phyloP scores from a whole-genome alignment of 2,113 vertebrate species.

The Hydrolagus affinis region DNA sequence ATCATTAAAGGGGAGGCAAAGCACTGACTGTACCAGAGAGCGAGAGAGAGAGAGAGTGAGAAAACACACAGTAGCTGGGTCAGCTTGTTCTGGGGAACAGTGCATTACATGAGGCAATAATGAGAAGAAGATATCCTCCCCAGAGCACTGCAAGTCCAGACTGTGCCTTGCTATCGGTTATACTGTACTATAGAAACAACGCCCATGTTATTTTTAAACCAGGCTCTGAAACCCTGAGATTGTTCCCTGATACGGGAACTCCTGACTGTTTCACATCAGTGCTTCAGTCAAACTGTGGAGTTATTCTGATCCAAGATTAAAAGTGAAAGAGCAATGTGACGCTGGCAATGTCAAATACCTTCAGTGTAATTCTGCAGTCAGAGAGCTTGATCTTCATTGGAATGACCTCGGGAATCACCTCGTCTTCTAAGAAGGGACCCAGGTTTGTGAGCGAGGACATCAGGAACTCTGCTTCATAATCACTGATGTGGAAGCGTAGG shows the following conservation, averaged over 20 bases:
- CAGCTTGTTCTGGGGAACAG: too few species aligned
- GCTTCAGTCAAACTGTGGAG: not conserved
- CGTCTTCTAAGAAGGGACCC: conserved; percentile 87
- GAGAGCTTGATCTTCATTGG: conserved; percentile 76
- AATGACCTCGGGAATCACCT: conserved; percentile 69
- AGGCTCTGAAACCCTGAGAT: too few species aligned
- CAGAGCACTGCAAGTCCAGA: too few species aligned
- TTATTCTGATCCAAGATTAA: not conserved
- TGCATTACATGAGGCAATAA: too few species aligned
- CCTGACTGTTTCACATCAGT: not conserved
- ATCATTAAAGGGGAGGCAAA: too few species aligned
- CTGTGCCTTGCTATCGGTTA: too few species aligned
- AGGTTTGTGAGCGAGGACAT: conserved; percentile 71
- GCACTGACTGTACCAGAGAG: too few species aligned
- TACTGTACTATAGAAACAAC: too few species aligned
- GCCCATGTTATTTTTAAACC: too few species aligned
- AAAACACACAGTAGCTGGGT: too few species aligned
- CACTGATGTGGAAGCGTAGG: conserved; percentile 59
- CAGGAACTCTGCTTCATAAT: conserved; percentile 62
- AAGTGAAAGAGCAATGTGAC: not conserved
- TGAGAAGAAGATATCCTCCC: too few species aligned
- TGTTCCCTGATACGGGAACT: not conserved
- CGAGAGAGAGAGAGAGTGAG: too few species aligned
- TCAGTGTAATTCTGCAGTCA: conserved; percentile 68
- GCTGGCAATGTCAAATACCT: conserved; percentile 50